phyloP scores from a whole-genome alignment of 2,113 vertebrate genomes.

The Boulengeromyrus knoepffleri region DNA sequence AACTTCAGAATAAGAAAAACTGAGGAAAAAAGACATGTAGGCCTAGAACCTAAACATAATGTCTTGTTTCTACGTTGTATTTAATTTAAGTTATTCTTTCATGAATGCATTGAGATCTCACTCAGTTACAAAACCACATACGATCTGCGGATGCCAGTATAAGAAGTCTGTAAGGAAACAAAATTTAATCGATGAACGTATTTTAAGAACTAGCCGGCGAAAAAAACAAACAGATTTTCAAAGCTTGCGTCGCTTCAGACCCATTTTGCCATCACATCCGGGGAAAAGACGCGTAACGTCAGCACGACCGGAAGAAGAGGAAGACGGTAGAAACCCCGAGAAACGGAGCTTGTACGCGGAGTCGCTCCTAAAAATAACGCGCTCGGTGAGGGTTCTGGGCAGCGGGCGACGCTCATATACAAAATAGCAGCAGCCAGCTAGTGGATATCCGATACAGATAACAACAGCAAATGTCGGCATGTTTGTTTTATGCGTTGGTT shows the following conservation, averaged over 20 bases:
- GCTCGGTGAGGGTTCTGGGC: background rate
- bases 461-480: background rate
- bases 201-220: background rate
- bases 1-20: background rate
- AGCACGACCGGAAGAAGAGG: slow-evolving; percentile 2
- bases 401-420: background rate
- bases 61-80: background rate
- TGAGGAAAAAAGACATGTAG: background rate
- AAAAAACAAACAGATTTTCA: background rate
- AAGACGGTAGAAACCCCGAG: background rate
- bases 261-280: background rate
- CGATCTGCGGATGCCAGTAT: background rate
- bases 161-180: background rate
- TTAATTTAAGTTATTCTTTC: background rate
- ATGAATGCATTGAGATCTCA: background rate
- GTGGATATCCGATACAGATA: background rate
- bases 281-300: background rate
- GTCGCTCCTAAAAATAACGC: slow-evolving; percentile 7
- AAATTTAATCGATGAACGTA: background rate
- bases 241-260: background rate
- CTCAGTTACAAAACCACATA: background rate
- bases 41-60: background rate
- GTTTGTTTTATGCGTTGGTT: background rate
- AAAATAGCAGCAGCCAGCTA: background rate
- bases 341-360: background rate